Evolutionary conservation across 2,888 invertebrate genomes (phyloP).

Genomic region (Oscheius sp.): DNA sequence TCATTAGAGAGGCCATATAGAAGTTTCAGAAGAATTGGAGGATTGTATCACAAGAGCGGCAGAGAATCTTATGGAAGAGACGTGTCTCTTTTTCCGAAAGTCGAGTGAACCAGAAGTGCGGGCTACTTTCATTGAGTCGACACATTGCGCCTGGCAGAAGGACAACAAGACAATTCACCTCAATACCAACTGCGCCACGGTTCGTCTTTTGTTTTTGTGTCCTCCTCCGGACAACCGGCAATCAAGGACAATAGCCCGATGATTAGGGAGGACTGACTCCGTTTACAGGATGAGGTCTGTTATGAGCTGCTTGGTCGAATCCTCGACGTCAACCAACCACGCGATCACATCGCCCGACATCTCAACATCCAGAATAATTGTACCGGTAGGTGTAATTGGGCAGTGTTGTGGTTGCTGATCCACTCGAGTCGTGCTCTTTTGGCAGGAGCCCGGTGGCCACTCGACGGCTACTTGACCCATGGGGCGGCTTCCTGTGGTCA

Average conservation of each 20-base stretch:
- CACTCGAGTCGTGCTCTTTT: background rate
- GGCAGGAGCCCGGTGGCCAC: background rate
- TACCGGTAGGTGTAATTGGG: constrained; percentile 30
- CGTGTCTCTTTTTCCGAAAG: constrained; percentile 40
- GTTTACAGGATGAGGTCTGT: constrained; percentile 38
- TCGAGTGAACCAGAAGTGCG: background rate
- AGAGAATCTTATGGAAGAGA: constrained; percentile 34
- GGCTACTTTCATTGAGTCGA: constrained; percentile 37
- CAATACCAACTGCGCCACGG: constrained; percentile 35
- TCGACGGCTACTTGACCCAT: constrained; percentile 30
- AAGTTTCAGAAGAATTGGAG: constrained; percentile 35
- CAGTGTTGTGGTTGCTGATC: constrained; percentile 4
- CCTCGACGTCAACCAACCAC: constrained; percentile 35
- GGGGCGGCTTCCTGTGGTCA: constrained; percentile 33
- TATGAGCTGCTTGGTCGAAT: constrained; percentile 39
- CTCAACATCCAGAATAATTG: constrained; percentile 38
- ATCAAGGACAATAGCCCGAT: constrained; percentile 18
- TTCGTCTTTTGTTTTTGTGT: constrained; percentile 1
- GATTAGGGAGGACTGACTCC: background rate
- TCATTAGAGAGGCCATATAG: constrained; percentile 17
- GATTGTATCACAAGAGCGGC: constrained; percentile 38
- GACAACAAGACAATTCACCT: constrained; percentile 40
- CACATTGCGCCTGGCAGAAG: constrained; percentile 40
- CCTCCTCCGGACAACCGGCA: constrained; percentile 31
- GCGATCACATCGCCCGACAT: constrained; percentile 37